Evolutionary conservation across 2,888 invertebrate species (phyloP), one percentile per base, ranked within the genome.

Genomic region (Eumacrocentrus americanus): DNA sequence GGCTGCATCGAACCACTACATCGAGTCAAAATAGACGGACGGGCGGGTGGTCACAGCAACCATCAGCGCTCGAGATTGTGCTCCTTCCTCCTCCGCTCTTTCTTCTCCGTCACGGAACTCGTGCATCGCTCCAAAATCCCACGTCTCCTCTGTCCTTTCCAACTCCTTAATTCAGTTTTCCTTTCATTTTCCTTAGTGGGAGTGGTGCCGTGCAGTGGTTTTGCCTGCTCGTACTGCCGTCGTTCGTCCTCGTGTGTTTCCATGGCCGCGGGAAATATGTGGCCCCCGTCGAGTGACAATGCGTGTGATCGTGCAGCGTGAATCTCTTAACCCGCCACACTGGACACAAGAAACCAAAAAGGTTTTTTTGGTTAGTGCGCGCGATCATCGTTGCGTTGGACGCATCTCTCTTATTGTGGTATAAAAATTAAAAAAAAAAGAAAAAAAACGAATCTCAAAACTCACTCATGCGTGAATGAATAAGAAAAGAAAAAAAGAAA

Each of bases 1-100:
- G 70, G 64, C 72, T 79, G 79, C 79, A 79, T 69, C 79, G 75
- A 74, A 71, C 64, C 72, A 70, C 71, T 74, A 60, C 50, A 50
- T 29, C 50, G 22, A 53, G 20, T 20, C 23, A 23, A 60, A 44
- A 55, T 40, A 55, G 44, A 23, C 55, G 18, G 40, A 55, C 34
- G 50, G 18, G 42, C 57, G 60, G 61, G 58, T 62, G 53, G 60
- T 60, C 52, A 53, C 59, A 52, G 51, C 51, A 63, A 42, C 35
- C 44, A 57, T 52, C 51, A 50, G 22, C 50, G 56, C 54, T 61
- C 57, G 60, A 66, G 64, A 61, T 62, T 57, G n/a, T n/a, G n/a
- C 48, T 48, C 48, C 54, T 50, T 51, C 55, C 48, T 52, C 35
- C 42, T 60, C 20, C 50, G 11, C 46, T 54, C 29, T 25, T 48